Evolutionary conservation across 2,113 vertebrate genomes (phyloP).

Genomic region (Smithornis capensis): DNA sequence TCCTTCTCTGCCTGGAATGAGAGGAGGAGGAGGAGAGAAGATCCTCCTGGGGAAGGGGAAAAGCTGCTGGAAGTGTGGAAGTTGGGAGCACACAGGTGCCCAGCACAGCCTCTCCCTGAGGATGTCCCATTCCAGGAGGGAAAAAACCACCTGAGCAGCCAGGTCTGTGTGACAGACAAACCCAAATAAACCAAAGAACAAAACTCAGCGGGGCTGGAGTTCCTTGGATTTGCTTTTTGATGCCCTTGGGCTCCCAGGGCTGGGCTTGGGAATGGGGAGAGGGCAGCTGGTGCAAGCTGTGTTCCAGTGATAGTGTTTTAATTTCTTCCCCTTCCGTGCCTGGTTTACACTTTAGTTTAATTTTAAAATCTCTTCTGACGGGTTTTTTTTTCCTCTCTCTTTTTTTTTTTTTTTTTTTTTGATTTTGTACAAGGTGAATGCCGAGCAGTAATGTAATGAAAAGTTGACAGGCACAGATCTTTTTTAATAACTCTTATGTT

Average conservation of each 20-base stretch:
- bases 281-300: constrained; percentile 1
- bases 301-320: constrained; percentile 38
- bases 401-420: neutral
- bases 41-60: neutral
- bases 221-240: neutral
- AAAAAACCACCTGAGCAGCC: neutral
- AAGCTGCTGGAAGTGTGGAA: neutral
- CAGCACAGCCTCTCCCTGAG: neutral
- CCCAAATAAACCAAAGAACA: neutral
- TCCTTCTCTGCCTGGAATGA: neutral
- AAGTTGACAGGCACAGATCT: constrained; percentile 70
- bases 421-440: constrained; percentile 64
- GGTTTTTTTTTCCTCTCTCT: neutral
- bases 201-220: neutral
- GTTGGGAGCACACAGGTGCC: neutral
- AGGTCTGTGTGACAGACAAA: neutral
- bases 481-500: constrained; percentile 73
- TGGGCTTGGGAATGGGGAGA: neutral
- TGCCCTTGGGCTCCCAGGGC: constrained; percentile 4
- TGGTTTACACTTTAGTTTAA: constrained; percentile 61
- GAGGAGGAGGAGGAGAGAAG: neutral
- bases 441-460: constrained; percentile 69
- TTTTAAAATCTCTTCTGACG: constrained; percentile 24
- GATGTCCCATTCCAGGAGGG: neutral
- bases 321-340: constrained; percentile 27